Evolutionary conservation across 2,797 vertebrate genomes (phyloP).

Genomic region (Anabas testudineus): DNA sequence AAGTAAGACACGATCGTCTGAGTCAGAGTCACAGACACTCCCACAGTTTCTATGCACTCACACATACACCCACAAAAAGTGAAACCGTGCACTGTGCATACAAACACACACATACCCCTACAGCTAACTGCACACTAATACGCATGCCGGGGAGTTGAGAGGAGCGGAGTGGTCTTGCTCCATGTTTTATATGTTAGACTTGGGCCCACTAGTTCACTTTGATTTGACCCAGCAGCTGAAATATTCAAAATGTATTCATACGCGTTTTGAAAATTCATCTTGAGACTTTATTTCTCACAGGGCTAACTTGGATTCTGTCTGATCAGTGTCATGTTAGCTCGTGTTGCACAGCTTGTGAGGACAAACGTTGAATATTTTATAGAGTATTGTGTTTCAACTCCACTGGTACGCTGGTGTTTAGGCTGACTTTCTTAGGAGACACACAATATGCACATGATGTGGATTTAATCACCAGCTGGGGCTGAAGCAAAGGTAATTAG

Average conservation of each 20-base stretch:
- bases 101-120: constrained; percentile 26
- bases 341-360: constrained; percentile 24
- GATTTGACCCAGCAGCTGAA: constrained; percentile 38
- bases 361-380: constrained; percentile 39
- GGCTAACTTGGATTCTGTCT: constrained; percentile 12
- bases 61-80: too few relatives aligned
- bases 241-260: constrained; percentile 27
- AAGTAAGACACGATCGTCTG: too few relatives aligned
- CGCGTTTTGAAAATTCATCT: constrained; percentile 20
- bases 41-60: too few relatives aligned
- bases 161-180: constrained; percentile 10
- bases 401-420: constrained; percentile 3
- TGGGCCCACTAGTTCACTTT: constrained; percentile 21
- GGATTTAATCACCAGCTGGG: constrained; percentile 1
- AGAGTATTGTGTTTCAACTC: constrained; percentile 9
- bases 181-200: constrained; percentile 38
- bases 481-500: background rate
- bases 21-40: constrained; percentile 2
- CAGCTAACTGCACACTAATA: constrained; percentile 23
- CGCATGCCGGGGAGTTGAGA: constrained; percentile 29
- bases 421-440: background rate
- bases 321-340: constrained; percentile 18
- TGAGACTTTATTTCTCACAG: constrained; percentile 20
- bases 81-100: background rate
- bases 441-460: background rate